Percentiles rank a stretch among this genome's conserved stretches.
Conservation (phyloP, 2,113 vertebrate species). For the Megaceryle maxima region DNA sequence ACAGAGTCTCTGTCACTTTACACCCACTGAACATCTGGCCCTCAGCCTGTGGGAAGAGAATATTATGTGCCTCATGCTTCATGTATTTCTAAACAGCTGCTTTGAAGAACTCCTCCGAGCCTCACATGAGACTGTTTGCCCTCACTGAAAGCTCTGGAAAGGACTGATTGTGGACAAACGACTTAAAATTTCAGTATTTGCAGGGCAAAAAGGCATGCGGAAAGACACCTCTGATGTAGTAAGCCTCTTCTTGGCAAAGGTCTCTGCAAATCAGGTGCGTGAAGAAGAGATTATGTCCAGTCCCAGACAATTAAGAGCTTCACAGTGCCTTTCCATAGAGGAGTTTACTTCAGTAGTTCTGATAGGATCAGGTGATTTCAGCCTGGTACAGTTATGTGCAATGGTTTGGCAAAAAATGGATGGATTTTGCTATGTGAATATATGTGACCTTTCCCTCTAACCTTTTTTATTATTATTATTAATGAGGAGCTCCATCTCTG, state of each 20-base stretch:
- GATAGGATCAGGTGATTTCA: slow-evolving; percentile 18
- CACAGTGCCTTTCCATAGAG: background rate
- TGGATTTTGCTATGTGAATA: background rate
- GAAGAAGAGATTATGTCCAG: slow-evolving; percentile 27
- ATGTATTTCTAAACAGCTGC: slow-evolving; percentile 35
- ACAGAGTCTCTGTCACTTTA: background rate
- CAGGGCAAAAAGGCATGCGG: background rate
- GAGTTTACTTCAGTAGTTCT: slow-evolving; percentile 1
- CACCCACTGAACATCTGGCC: slow-evolving; percentile 49
- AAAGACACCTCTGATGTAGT: background rate
- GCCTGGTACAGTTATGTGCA: background rate
- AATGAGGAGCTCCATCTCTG: background rate
- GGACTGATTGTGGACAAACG: background rate
- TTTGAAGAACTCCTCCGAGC: background rate
- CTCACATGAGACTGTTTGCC: background rate
- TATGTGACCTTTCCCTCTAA: background rate
- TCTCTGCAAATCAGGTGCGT: background rate
- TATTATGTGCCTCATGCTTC: slow-evolving; percentile 8
- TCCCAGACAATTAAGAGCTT: background rate
- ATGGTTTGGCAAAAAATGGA: background rate
- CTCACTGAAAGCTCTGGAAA: background rate
- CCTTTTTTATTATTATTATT: background rate
- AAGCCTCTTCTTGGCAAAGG: background rate
- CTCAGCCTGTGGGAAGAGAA: slow-evolving; percentile 42
- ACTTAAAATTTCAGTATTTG: background rate